Base-by-base conservation (phyloP, 2,888 invertebrate species). In the Agrochola macilenta region DNA sequence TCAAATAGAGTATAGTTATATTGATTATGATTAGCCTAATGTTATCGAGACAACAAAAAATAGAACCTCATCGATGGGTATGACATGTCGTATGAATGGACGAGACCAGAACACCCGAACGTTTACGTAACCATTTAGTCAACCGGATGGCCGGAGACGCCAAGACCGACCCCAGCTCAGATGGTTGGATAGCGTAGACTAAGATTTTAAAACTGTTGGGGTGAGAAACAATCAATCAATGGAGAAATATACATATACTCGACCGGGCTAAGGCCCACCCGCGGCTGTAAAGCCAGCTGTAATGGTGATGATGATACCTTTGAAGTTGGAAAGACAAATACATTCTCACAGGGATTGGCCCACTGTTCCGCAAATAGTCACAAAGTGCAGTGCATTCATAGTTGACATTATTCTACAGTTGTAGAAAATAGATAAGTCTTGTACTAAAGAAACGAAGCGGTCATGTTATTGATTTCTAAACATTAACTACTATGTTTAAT, bases 401-500 rank as follows among this genome's bases (percentile, higher is more conserved):
- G n/a, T 68, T 46, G 65, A 5, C 73, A 26, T 17, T 30, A 26
- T 46, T 69, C 35, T 20, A 0, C 9, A 58, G n/a, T 46, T 17
- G 17, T 20, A 12, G 1, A 58, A 12, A 46, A 12, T n/a, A 30
- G 2, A 17, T 23, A 39, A 1, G 26, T n/a, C n/a, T n/a, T n/a
- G n/a, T 69, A 71, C 43, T 35, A 58, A 35, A 35, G 58, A 17
- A 46, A 14, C 11, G 1, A 73, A 74, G 20, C 35, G 58, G 20
- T 35, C 1, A 73, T 35, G 46, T 46, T 73, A 57, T 46, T 26
- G n/a, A 46, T 57, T 58, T 72, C 14, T 52, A 69, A n/a, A 69
- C 26, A 39, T 11, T 2, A 35, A 35, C 23, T 66, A 35, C 20
- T 66, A 54, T 35, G 1, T 46, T 12, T 46, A 52, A n/a, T 43